Conservation (phyloP, 92 coral and sea anemone genomes). For the Paramuricea clavata region DNA sequence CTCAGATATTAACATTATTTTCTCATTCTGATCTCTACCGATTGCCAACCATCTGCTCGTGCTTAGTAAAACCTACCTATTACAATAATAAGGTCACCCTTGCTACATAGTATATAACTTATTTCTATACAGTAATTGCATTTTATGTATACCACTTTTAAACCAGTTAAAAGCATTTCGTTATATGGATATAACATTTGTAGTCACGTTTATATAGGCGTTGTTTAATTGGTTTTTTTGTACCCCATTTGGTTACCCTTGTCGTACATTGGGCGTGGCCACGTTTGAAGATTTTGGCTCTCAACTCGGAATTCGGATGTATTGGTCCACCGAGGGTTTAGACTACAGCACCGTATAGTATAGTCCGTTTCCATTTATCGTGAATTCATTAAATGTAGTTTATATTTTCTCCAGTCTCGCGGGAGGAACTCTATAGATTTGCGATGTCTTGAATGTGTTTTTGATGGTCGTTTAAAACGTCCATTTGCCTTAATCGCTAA, state of each 20-base stretch:
- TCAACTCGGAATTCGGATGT: not conserved
- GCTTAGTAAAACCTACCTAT: not conserved
- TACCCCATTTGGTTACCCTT: not conserved
- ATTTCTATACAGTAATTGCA: not conserved
- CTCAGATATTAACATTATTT: too few relatives aligned
- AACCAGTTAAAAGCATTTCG: not conserved
- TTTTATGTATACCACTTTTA: not conserved
- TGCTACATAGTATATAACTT: not conserved
- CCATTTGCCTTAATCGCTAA: conserved; percentile 82
- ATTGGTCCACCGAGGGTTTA: not conserved
- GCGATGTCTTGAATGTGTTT: conserved; percentile 68
- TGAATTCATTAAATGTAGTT: not conserved
- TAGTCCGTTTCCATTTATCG: not conserved
- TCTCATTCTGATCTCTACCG: too few relatives aligned
- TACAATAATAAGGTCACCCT: not conserved
- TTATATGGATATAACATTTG: not conserved
- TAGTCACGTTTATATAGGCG: not conserved
- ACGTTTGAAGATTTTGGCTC: not conserved
- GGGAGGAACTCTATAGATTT: conserved; percentile 78
- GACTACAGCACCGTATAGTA: too few relatives aligned
- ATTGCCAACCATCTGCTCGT: too few relatives aligned
- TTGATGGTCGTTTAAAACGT: conserved; percentile 73
- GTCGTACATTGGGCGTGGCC: not conserved
- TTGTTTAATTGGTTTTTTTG: not conserved
- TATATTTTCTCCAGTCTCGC: conserved; percentile 26